A percentile compares a stretch with the other conserved stretches of the same genome.
These are phyloP conservation scores for Brachionus paranguensis DNA, from an alignment of 1,140 invertebrate species.

Conservation along the genomic window DNA sequence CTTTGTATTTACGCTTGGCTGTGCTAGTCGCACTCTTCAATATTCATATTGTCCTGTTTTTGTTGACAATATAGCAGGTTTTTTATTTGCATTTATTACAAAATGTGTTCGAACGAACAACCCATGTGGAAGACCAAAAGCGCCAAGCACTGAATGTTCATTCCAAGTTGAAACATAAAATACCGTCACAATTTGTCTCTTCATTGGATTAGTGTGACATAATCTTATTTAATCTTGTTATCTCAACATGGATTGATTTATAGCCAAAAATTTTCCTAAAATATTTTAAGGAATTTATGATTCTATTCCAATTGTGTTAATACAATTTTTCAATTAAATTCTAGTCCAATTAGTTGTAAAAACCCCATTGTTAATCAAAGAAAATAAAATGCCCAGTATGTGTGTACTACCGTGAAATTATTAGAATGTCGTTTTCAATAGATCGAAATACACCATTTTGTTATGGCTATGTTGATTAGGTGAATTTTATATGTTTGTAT, in stretches of 20 bases:
- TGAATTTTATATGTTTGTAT: too few relatives aligned
- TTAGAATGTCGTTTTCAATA: too few relatives aligned
- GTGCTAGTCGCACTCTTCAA: not conserved
- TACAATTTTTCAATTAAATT: not conserved
- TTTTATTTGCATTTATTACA: conserved; percentile 34
- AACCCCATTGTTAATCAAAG: not conserved
- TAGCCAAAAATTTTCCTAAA: not conserved
- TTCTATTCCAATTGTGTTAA: not conserved
- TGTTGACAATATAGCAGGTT: not conserved
- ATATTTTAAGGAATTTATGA: not conserved
- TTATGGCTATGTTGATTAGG: too few relatives aligned
- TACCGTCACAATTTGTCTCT: not conserved
- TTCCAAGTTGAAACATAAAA: not conserved
- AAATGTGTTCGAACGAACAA: not conserved
- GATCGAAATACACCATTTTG: too few relatives aligned
- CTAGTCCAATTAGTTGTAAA: not conserved
- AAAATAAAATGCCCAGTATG: not conserved
- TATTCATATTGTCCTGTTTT: not conserved
- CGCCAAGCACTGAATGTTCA: not conserved
- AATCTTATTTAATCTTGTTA: not conserved
- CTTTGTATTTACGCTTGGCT: not conserved
- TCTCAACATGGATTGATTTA: not conserved
- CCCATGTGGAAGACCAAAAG: not conserved
- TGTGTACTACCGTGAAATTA: too few relatives aligned
- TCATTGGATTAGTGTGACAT: not conserved